Percentiles rank a stretch among this genome's conserved stretches.
Conservation (phyloP, 2,888 invertebrate species). For the Netelia inedita region DNA sequence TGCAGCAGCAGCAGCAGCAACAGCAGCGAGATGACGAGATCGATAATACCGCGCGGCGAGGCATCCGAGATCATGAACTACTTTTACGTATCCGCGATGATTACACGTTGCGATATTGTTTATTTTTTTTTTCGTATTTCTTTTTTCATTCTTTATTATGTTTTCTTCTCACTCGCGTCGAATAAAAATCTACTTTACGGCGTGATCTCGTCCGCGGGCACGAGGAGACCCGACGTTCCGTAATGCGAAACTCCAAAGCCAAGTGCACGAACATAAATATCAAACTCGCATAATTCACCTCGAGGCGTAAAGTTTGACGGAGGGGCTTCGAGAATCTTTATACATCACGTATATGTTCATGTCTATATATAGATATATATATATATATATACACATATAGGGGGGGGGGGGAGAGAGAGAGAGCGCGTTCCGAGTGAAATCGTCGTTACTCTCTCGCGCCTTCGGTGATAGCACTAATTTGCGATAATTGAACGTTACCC, state of each 20-base stretch:
- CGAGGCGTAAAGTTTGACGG: slow-evolving; percentile 27
- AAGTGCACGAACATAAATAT: slow-evolving; percentile 59
- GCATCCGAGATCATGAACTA: slow-evolving; percentile 32
- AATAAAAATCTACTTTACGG: too few species aligned
- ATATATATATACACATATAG: too few species aligned
- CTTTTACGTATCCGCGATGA: slow-evolving; percentile 45
- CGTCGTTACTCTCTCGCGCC: slow-evolving; percentile 37
- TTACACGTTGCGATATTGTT: slow-evolving; percentile 42
- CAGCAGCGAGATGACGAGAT: slow-evolving; percentile 27
- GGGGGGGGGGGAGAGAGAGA: too few species aligned
- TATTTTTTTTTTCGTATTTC: not conserved
- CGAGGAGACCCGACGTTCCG: not conserved
- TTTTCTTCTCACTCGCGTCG: too few species aligned
- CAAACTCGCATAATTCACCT: slow-evolving; percentile 58
- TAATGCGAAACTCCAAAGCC: slow-evolving; percentile 4
- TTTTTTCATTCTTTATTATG: not conserved
- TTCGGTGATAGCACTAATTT: slow-evolving; percentile 66
- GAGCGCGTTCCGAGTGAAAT: slow-evolving; percentile 63
- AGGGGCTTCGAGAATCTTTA: not conserved
- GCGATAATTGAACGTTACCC: slow-evolving; percentile 63
- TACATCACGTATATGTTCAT: not conserved
- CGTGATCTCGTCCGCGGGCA: too few species aligned
- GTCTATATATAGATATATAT: not conserved
- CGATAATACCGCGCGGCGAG: slow-evolving; percentile 24
- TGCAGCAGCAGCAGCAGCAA: too few species aligned